Percentiles rank a stretch among this genome's conserved stretches.
Conservation (phyloP, 2,797 vertebrate species). For the Carapus acus region DNA sequence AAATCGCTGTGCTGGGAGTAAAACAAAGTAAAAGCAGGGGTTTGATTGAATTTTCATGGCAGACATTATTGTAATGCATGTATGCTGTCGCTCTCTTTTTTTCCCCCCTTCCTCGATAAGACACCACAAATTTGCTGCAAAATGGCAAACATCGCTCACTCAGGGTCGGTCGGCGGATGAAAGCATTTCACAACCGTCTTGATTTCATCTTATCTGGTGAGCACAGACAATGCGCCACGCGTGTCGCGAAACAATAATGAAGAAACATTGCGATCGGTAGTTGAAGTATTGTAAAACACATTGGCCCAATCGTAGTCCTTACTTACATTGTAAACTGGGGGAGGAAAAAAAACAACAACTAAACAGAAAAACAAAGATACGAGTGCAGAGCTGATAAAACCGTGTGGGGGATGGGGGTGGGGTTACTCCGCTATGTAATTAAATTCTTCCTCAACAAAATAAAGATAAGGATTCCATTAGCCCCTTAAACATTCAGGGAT, state of each 20-base stretch:
- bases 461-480: constrained; percentile 78
- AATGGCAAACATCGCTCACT: constrained; percentile 18
- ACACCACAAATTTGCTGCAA: constrained; percentile 10
- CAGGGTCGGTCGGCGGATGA: neutral
- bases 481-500: constrained; percentile 70
- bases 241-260: constrained; percentile 16
- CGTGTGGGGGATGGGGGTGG: no score
- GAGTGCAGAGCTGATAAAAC: constrained; percentile 55
- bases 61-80: constrained; percentile 11
- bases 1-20: constrained; percentile 15
- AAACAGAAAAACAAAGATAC: constrained; percentile 45
- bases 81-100: neutral
- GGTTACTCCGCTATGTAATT: constrained; percentile 62
- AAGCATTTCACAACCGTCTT: constrained; percentile 6
- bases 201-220: constrained; percentile 18
- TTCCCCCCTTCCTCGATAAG: constrained; percentile 15
- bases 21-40: constrained; percentile 23
- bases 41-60: constrained; percentile 24
- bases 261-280: constrained; percentile 23
- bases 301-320: constrained; percentile 29
- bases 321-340: constrained; percentile 28
- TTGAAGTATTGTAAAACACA: constrained; percentile 34
- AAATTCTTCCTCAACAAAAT: constrained; percentile 68
- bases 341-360: neutral
- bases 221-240: constrained; percentile 7